Conservation (phyloP, 1,140 invertebrate species). For the Holcopasites calliopsidis region DNA sequence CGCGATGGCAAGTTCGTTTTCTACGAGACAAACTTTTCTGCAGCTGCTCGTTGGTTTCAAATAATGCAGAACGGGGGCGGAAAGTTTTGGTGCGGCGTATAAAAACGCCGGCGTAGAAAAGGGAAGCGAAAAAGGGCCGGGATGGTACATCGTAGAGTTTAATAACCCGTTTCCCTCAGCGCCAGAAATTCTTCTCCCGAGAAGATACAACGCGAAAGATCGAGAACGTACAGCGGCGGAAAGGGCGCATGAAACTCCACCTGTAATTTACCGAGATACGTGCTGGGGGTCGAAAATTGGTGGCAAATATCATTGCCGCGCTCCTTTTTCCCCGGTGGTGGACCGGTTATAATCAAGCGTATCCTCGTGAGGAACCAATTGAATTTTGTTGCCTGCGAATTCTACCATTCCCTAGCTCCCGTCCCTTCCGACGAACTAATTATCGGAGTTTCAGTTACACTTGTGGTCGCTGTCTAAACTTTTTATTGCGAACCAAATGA, state of each 20-base stretch:
- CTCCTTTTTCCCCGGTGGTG: constrained; percentile 53
- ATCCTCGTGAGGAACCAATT: constrained; percentile 52
- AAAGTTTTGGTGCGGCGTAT: constrained; percentile 28
- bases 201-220: constrained; percentile 55
- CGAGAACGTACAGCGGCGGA: constrained; percentile 45
- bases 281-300: constrained; percentile 53
- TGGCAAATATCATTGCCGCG: constrained; percentile 55
- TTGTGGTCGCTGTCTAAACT: constrained; percentile 34
- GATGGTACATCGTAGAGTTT: no score
- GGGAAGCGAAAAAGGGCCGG: constrained; percentile 25
- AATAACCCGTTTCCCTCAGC: constrained; percentile 55
- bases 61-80: constrained; percentile 36
- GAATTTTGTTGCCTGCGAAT: constrained; percentile 52
- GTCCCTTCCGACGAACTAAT: constrained; percentile 45
- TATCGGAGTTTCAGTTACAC: constrained; percentile 52
- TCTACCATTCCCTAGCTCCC: constrained; percentile 19
- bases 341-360: constrained; percentile 59
- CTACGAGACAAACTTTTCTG: neutral
- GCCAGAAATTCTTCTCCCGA: constrained; percentile 54
- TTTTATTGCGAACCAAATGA: constrained; percentile 24
- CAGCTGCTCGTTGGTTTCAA: constrained; percentile 13
- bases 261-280: constrained; percentile 57
- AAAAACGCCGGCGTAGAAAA: neutral
- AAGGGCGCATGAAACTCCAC: constrained; percentile 52
- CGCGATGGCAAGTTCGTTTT: constrained; percentile 6